These are phyloP conservation scores for Rhopalosiphum maidis DNA, from an alignment of 1,140 invertebrate species.

Conservation along the genomic window DNA sequence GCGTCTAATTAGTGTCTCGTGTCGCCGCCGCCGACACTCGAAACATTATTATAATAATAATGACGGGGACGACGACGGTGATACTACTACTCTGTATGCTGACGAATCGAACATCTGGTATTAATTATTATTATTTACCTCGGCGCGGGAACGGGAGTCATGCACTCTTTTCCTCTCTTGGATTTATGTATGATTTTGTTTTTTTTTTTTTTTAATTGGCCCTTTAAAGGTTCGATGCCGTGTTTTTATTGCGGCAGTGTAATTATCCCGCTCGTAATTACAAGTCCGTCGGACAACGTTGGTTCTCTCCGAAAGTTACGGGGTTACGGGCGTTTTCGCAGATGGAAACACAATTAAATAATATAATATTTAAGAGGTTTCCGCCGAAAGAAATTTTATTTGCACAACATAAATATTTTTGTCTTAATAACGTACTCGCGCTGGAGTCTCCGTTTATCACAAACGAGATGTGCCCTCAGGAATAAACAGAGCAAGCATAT, in stretches of 20 bases:
- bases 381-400: neutral
- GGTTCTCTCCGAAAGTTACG: neutral
- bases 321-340: neutral
- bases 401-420: neutral
- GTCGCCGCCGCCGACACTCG: constrained; percentile 49
- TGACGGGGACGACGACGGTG: neutral
- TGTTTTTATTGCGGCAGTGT: neutral
- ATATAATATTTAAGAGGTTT: neutral
- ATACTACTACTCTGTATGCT: neutral
- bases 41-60: constrained; percentile 49
- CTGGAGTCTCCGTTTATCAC: neutral
- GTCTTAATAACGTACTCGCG: neutral
- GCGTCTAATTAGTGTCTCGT: constrained; percentile 51
- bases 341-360: neutral
- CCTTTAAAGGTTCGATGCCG: neutral
- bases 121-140: constrained; percentile 49
- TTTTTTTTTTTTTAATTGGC: constrained; percentile 50
- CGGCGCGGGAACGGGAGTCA: neutral
- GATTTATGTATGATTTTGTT: neutral
- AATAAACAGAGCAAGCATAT: neutral
- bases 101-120: constrained; percentile 51
- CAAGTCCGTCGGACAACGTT: neutral
- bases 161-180: neutral
- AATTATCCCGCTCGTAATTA: neutral
- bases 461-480: neutral